A percentile compares a stretch with the other conserved stretches of the same genome.
Conservation (phyloP, 2,797 vertebrate species). For the Eulemur mongoz region DNA sequence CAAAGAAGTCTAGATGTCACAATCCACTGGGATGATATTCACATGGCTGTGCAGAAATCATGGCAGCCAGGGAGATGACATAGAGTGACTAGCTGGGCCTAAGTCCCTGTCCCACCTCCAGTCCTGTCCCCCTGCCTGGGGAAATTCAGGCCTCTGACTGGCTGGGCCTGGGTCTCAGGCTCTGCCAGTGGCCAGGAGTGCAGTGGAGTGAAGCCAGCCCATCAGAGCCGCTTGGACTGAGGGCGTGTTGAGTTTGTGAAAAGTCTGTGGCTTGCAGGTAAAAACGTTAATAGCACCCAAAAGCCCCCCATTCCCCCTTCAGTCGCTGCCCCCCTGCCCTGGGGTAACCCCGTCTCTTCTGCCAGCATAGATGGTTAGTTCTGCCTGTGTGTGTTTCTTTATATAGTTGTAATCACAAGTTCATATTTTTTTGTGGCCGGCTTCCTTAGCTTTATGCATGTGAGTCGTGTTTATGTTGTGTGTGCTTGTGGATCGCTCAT, state of each 20-base stretch:
- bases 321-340: background rate
- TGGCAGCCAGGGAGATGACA: background rate
- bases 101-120: background rate
- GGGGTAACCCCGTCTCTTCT: background rate
- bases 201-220: background rate
- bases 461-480: background rate
- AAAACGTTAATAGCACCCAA: background rate
- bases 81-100: background rate
- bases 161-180: background rate
- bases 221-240: background rate
- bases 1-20: background rate
- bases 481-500: background rate
- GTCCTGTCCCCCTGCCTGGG: background rate
- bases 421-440: background rate
- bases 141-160: background rate
- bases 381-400: background rate
- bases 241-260: background rate
- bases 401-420: background rate
- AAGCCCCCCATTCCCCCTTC: background rate
- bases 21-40: background rate
- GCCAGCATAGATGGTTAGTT: background rate
- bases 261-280: background rate
- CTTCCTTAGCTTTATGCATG: background rate
- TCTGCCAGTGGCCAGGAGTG: background rate
- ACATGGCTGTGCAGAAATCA: background rate